Base-by-base conservation (phyloP, 2,113 vertebrate genomes). In the Chlorocebus sabaeus region DNA sequence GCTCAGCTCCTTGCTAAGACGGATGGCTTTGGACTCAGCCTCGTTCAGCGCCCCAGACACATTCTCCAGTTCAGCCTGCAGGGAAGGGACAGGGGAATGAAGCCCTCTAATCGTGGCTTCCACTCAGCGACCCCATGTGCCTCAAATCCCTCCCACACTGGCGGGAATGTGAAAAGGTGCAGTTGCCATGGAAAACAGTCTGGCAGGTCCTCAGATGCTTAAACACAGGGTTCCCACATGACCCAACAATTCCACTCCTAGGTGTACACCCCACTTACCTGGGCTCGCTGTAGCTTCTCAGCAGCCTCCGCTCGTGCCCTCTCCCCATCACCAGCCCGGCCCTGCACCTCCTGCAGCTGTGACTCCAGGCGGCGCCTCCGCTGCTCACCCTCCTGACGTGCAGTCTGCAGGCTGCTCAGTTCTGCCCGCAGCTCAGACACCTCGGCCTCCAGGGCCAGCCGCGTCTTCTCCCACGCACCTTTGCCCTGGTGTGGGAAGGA, bases 1-100 rank as follows among this genome's bases (percentile, higher is more conserved):
- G 98, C 98, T 99, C 95, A 99, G 98, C 82, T 99, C 99, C 98
- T 99, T 99, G 68, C 98, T 86, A 57, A 99, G 98, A 16, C 99
- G 98, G 89, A 99, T 99, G 55, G 99, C 98, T 98, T 98, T 99
- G 90, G 99, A 99, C 84, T 99, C 99, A 1, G 99, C 98, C 35
- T 99, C 98, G 5, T 99, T 98, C 78, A 99, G 98, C 23, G 98
- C 98, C 43, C 97, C 81, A 0, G 99, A 99, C 25, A 99, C 93
- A 5, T 94, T 96, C 95, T 99, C 99, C 3, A 99, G 99, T 95
- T 99, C 99, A 45, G 97, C 97, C 99, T 99, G 98, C 79, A 50
- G 70, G 50, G 7, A 8, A 75, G 32, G 38, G 48, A 35, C 3
- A 8, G 35, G 0, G 22, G 13, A 25, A 27, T 27, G 45, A 80